These are phyloP conservation scores for Zaprionus ghesquierei DNA, from an alignment of 1,140 invertebrate species.

Conservation along the genomic window DNA sequence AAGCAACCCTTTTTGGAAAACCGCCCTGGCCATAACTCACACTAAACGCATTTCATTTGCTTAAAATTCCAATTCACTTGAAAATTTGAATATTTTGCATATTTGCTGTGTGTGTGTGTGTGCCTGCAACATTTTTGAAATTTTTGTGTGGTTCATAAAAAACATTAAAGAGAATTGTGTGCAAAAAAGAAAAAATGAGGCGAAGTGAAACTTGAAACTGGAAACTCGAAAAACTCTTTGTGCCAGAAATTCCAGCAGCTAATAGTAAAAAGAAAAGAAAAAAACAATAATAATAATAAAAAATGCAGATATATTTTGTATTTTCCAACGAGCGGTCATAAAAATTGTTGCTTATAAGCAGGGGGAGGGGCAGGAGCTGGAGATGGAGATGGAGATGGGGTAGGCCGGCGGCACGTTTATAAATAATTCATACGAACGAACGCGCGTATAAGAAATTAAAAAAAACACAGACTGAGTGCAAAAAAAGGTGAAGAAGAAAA, in stretches of 20 bases:
- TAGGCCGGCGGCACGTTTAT: constrained; percentile 54
- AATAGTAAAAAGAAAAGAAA: constrained; percentile 75
- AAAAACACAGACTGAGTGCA: constrained; percentile 41
- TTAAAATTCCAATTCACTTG: constrained; percentile 76
- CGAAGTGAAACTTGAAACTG: constrained; percentile 36
- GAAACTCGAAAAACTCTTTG: constrained; percentile 38
- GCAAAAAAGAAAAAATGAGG: constrained; percentile 20
- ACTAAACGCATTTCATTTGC: constrained; percentile 69
- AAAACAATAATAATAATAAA: constrained; percentile 59
- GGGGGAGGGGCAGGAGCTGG: background rate
- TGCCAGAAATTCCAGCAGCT: constrained; percentile 61
- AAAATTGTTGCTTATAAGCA: constrained; percentile 72
- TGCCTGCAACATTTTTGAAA: constrained; percentile 56
- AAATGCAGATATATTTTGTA: constrained; percentile 47
- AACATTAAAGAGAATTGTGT: constrained; percentile 64
- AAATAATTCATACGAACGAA: constrained; percentile 72
- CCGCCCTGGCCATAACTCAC: constrained; percentile 32
- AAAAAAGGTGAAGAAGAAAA: constrained; percentile 10
- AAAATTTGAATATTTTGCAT: constrained; percentile 78
- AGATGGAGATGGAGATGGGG: background rate
- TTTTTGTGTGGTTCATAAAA: constrained; percentile 16
- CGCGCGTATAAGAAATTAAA: constrained; percentile 70
- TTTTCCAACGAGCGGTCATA: constrained; percentile 47
- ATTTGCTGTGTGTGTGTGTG: constrained; percentile 45
- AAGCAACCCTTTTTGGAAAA: constrained; percentile 57